Conservation (phyloP, 2,113 vertebrate species). For the Cottus gobio region DNA sequence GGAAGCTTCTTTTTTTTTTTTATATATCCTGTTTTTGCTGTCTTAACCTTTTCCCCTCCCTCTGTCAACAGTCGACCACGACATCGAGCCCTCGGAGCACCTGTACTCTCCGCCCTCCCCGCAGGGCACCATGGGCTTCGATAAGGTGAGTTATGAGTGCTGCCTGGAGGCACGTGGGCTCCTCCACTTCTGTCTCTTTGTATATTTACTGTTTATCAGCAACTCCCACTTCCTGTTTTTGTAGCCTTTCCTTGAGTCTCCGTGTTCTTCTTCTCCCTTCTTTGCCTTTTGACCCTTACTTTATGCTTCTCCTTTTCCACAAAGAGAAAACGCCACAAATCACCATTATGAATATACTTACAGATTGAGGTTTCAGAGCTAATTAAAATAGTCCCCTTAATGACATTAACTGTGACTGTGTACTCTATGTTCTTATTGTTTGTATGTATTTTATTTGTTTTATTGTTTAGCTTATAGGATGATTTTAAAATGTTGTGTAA, state of each 20-base stretch:
- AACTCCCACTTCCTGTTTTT: conserved; percentile 25
- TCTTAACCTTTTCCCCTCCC: conserved; percentile 14
- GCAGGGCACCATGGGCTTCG: conserved; percentile 92
- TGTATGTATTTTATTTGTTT: too few species aligned
- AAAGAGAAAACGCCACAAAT: background rate
- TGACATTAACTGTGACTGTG: too few species aligned
- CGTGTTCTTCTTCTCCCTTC: background rate
- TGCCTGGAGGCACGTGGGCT: conserved; percentile 21
- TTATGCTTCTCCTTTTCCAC: background rate
- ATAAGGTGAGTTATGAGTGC: conserved; percentile 84
- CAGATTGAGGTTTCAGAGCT: background rate
- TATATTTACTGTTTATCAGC: conserved; percentile 23
- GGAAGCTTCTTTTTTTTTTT: conserved; percentile 18
- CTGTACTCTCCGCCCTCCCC: conserved; percentile 80
- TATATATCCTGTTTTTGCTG: conserved; percentile 22
- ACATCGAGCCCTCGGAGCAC: conserved; percentile 88
- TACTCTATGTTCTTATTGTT: too few species aligned
- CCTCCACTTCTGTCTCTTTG: background rate
- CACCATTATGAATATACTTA: background rate
- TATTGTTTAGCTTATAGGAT: too few species aligned
- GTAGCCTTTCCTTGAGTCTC: background rate
- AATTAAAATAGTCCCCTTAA: too few species aligned
- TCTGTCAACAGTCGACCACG: conserved; percentile 88
- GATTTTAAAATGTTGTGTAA: too few species aligned
- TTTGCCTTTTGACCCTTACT: background rate